These are phyloP conservation scores for Eretmochelys imbricata DNA, from an alignment of 2,113 vertebrate species.

Conservation along the genomic window DNA sequence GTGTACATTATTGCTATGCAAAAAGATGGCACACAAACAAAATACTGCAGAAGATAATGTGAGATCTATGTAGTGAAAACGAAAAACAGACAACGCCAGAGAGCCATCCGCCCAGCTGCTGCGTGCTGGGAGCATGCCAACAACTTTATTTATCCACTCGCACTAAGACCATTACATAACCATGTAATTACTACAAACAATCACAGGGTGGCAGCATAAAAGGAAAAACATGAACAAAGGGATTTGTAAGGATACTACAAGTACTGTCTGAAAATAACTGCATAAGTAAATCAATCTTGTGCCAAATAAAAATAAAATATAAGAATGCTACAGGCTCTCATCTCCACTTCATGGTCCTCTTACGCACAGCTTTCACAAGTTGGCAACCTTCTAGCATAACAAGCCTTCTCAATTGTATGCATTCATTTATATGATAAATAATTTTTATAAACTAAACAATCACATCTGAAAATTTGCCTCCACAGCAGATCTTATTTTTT, in stretches of 20 bases:
- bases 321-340: not conserved
- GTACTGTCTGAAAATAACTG: not conserved
- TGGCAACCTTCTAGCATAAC: not conserved
- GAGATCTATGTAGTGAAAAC: rapidly evolving
- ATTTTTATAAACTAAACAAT: not conserved
- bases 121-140: not conserved
- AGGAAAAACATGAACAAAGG: not conserved
- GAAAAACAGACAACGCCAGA: rapidly evolving
- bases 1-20: not conserved
- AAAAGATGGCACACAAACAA: rapidly evolving
- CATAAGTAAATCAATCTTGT: not conserved
- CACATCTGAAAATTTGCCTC: not conserved
- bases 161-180: not conserved
- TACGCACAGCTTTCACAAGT: not conserved
- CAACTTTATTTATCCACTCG: not conserved
- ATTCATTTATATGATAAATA: not conserved
- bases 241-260: not conserved
- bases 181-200: not conserved
- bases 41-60: rapidly evolving
- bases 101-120: not conserved
- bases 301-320: not conserved
- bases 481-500: not conserved
- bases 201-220: not conserved
- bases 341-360: not conserved
- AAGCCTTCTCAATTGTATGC: not conserved